Conservation (phyloP, 1,140 invertebrate genomes). For the Orussus abietinus region DNA sequence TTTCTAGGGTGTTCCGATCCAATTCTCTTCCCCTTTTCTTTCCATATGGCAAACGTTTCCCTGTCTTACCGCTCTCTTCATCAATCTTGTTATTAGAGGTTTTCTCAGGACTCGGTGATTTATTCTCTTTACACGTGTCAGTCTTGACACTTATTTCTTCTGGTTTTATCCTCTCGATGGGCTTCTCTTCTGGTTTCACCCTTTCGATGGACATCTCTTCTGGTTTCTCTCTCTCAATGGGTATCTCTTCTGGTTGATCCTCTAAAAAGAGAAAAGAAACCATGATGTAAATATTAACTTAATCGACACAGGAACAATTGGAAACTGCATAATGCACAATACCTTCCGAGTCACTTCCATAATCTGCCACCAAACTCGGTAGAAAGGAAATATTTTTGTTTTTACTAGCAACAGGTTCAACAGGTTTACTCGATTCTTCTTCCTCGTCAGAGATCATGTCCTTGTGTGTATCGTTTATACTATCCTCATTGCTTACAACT, state of each 20-base stretch:
- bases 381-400: conserved; percentile 7
- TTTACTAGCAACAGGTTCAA: conserved; percentile 3
- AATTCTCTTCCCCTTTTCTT: too few relatives aligned
- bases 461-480: too few relatives aligned
- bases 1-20: too few relatives aligned
- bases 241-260: conserved; percentile 39
- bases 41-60: background rate
- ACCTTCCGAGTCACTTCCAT: conserved; percentile 33
- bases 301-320: conserved; percentile 3
- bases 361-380: conserved; percentile 41
- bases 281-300: conserved; percentile 7
- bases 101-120: too few relatives aligned
- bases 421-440: conserved; percentile 9
- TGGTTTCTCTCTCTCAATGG: conserved; percentile 33
- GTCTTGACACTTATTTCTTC: too few relatives aligned
- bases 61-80: too few relatives aligned
- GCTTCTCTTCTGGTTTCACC: background rate
- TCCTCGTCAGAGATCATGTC: conserved; percentile 28
- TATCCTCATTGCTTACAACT: conserved; percentile 5
- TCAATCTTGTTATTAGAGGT: too few relatives aligned
- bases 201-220: conserved; percentile 3
- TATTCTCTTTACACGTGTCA: too few relatives aligned
- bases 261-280: conserved; percentile 27
- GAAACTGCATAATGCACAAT: conserved; percentile 9
- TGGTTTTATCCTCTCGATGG: background rate